Percentiles rank a stretch among this genome's conserved stretches.
Evolutionary conservation across 2,888 invertebrate genomes (phyloP).

Genomic region (Adelognathus sp.): DNA sequence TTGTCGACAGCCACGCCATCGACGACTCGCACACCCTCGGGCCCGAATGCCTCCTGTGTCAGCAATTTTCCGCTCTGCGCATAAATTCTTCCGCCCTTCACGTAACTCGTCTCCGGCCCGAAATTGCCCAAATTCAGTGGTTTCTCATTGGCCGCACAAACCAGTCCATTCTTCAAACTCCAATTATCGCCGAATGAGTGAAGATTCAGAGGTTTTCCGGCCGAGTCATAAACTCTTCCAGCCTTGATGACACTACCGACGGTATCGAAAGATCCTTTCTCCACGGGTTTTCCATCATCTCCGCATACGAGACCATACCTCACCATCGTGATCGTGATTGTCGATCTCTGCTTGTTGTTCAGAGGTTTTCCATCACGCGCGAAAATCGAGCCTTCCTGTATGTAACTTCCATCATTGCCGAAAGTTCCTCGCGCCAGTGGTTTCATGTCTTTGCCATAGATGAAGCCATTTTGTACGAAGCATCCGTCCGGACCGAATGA

Average conservation of each 20-base stretch:
- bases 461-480: conserved; percentile 75
- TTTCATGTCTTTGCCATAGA: conserved; percentile 74
- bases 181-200: conserved; percentile 67
- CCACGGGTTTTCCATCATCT: conserved; percentile 74
- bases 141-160: conserved; percentile 69
- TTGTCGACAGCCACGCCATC: conserved; percentile 75
- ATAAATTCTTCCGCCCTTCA: conserved; percentile 74
- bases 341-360: conserved; percentile 68
- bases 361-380: conserved; percentile 71
- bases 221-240: conserved; percentile 73
- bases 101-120: conserved; percentile 71
- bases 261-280: conserved; percentile 71
- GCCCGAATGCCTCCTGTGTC: conserved; percentile 77
- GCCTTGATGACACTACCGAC: conserved; percentile 73
- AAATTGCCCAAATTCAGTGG: conserved; percentile 71
- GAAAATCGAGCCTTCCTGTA: conserved; percentile 74
- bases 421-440: conserved; percentile 73
- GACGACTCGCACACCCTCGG: conserved; percentile 74
- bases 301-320: conserved; percentile 75
- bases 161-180: conserved; percentile 74
- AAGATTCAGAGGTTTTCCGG: conserved; percentile 72
- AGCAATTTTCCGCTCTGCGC: conserved; percentile 71
- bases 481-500: conserved; percentile 75
- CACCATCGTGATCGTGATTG: conserved; percentile 71
- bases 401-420: conserved; percentile 74